Conservation (phyloP, 30 jellyfish, hydroid and myxozoan genomes). For the Cassiopea andromeda region DNA sequence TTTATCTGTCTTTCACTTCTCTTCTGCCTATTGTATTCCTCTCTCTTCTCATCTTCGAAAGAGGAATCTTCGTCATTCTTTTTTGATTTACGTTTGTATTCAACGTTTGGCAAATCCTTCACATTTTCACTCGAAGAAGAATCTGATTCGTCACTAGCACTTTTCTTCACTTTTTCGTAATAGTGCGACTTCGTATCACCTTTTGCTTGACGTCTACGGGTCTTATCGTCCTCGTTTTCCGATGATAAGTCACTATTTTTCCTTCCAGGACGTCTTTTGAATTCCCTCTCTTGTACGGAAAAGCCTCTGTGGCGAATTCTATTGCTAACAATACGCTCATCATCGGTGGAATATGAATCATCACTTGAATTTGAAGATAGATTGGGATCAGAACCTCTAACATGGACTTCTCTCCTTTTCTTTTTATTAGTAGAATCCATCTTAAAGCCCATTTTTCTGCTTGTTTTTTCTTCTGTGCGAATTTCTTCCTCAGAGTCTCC, state of each 20-base stretch:
- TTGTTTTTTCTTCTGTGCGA: not conserved
- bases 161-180: not conserved
- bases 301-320: not conserved
- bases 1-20: not conserved
- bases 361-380: not conserved
- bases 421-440: not conserved
- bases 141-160: slow-evolving; percentile 11
- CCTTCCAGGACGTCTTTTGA: not conserved
- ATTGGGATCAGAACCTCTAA: not conserved
- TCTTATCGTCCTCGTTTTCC: not conserved
- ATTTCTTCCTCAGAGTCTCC: not conserved
- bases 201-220: not conserved
- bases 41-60: not conserved
- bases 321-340: not conserved
- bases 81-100: not conserved
- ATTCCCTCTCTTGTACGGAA: not conserved
- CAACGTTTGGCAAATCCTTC: not conserved
- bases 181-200: not conserved
- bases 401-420: not conserved
- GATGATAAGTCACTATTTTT: not conserved
- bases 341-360: not conserved
- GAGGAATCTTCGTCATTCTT: not conserved
- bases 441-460: not conserved
- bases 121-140: slow-evolving; percentile 2
- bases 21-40: not conserved